Conservation (phyloP, 92 coral and sea anemone genomes). For the Umimayanthus chanpuru region DNA sequence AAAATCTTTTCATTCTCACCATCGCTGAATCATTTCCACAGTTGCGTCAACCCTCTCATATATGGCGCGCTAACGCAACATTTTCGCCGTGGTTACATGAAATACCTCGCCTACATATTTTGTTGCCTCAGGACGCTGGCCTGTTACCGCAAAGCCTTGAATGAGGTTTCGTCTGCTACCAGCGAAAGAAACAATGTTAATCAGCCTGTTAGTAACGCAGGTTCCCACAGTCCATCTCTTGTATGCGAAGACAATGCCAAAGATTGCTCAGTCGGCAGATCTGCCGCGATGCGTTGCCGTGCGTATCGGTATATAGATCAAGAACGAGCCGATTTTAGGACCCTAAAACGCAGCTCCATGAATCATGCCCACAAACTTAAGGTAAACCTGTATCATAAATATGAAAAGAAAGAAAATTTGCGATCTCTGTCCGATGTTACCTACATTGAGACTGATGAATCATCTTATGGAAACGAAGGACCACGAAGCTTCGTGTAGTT, state of each 20-base stretch:
- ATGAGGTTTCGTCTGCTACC: slow-evolving; percentile 19
- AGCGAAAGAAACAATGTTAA: slow-evolving; percentile 16
- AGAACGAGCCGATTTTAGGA: background rate
- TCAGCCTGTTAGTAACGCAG: background rate
- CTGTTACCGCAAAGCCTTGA: slow-evolving; percentile 22
- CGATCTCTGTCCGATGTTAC: background rate
- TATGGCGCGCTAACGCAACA: slow-evolving; percentile 34
- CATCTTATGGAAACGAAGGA: background rate
- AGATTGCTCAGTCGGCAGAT: background rate
- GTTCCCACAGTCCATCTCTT: background rate
- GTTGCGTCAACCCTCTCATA: slow-evolving; percentile 35
- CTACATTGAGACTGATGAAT: background rate
- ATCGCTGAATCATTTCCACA: slow-evolving; percentile 30
- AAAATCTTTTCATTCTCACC: slow-evolving; percentile 11
- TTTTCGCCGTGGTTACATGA: slow-evolving; percentile 35
- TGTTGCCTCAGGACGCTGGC: slow-evolving; percentile 21
- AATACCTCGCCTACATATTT: slow-evolving; percentile 24
- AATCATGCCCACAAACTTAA: background rate
- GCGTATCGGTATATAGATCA: background rate
- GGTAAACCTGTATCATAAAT: background rate
- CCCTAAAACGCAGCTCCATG: background rate
- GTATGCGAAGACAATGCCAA: background rate
- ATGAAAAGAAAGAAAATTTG: background rate
- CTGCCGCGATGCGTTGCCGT: background rate
- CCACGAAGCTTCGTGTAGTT: background rate